Base-by-base conservation (phyloP, 2,113 vertebrate species). In the Chlorodrepanis virens region DNA sequence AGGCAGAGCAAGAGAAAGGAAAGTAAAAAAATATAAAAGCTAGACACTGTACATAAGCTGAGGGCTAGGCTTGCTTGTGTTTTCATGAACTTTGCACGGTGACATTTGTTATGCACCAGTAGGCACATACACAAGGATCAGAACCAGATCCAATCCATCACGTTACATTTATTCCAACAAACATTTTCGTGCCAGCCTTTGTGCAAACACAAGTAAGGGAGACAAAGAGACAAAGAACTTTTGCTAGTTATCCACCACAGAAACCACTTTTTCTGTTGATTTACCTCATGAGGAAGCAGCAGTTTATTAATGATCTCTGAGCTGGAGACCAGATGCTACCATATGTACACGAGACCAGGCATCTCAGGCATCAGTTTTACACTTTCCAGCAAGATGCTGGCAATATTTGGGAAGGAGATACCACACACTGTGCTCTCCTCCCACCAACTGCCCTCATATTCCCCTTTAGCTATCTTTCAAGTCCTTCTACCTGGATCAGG, bases 341-440 rank as follows among this genome's bases (percentile, higher is more conserved):
- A 0, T 23, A n/a, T 0, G 0, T 8, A 8, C 33, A 69, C 27
- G 63, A 80, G 39, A 54, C 5, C 45, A 85, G 54, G 28, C 27
- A 69, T 19, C 25, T 28, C 1, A 4, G 39, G 42, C 47, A 67
- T 39, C 2, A 5, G 54, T 42, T 91, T 37, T 33, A 31, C 20
- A 7, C 3, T 11, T 42, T 82, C 20, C 65, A 64, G 86, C 3
- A 0, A 82, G 65, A 72, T 3, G 39, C 4, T 0, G 0, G 31
- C 72, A 37, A 16, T 22, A 1, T 27, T 57, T 29, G 24, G 22
- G 45, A 65, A 80, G 71, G 27, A 29, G 17, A 75, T 27, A 14
- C n/a, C 54, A 35, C 1, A 14, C 0, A 0, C 17, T 15, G 50
- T 2, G 20, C 60, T 33, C 37, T 53, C 20, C 10, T 33, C 11